Percentiles rank a stretch among this genome's conserved stretches.
Conservation (phyloP, 2,797 vertebrate genomes). For the Aldrovandia affinis region DNA sequence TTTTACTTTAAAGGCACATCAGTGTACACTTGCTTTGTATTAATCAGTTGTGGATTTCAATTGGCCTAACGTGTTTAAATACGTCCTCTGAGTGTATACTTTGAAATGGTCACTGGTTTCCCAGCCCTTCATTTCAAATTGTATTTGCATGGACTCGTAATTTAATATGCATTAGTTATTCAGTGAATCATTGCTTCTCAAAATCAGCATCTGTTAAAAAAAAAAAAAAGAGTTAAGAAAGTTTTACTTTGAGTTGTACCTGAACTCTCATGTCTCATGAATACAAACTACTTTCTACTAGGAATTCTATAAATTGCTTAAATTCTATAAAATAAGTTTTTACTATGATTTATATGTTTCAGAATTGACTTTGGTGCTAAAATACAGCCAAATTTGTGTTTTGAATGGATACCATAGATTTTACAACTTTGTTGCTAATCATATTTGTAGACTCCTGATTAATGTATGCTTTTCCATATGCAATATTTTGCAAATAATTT, state of each 20-base stretch:
- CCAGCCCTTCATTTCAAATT: neutral
- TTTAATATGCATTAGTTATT: too few relatives aligned
- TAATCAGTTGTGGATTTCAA: too few relatives aligned
- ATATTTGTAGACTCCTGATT: neutral
- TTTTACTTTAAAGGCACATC: too few relatives aligned
- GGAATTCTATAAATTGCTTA: neutral
- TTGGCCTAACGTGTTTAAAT: neutral
- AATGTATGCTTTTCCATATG: neutral
- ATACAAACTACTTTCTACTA: neutral
- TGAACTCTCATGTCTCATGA: neutral
- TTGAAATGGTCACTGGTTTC: neutral
- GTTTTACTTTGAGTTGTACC: neutral
- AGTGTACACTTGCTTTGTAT: too few relatives aligned
- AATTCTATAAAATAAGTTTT: neutral
- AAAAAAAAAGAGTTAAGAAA: neutral
- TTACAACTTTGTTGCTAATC: neutral
- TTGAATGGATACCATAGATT: neutral
- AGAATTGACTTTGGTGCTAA: neutral
- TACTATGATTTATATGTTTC: neutral
- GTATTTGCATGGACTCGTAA: neutral
- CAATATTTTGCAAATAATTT: neutral
- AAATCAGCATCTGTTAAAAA: neutral
- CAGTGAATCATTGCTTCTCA: neutral
- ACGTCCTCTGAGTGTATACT: neutral
- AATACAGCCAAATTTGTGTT: neutral